Percentiles rank a stretch among this genome's conserved stretches.
Conservation (phyloP, 2,113 vertebrate species). For the Entomyzon cyanotis region DNA sequence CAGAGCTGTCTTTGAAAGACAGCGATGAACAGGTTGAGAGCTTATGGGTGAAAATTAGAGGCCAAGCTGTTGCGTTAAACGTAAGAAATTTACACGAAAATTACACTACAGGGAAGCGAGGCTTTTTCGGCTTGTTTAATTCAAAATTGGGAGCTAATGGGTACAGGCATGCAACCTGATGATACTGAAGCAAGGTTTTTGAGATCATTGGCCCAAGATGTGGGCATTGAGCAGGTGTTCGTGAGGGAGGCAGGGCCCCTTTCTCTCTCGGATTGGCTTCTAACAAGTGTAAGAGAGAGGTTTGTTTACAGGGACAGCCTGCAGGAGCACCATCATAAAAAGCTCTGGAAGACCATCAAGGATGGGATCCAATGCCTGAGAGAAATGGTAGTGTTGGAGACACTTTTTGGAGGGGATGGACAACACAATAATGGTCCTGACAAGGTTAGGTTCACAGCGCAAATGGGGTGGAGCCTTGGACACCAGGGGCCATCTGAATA, state of each 20-base stretch:
- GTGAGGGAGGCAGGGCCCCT: not conserved
- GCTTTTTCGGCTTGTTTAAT: not conserved
- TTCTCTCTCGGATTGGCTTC: not conserved
- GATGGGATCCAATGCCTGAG: not conserved
- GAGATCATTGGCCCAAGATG: not conserved
- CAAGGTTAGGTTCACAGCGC: not conserved
- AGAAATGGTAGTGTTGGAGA: not conserved
- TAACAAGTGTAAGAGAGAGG: not conserved
- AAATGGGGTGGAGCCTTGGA: not conserved
- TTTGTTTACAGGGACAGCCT: not conserved
- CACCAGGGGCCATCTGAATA: not conserved
- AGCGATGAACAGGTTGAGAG: not conserved
- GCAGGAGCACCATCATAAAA: not conserved
- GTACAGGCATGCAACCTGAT: not conserved
- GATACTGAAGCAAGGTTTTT: not conserved
- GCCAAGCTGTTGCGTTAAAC: too few relatives aligned
- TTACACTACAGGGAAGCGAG: accelerated
- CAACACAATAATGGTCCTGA: not conserved
- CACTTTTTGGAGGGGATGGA: not conserved
- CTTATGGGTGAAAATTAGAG: not conserved
- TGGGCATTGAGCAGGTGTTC: accelerated
- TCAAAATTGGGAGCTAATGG: not conserved
- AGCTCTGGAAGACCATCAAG: not conserved
- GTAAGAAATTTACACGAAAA: too few relatives aligned
- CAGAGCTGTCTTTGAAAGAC: not conserved